A percentile compares a stretch with the other conserved stretches of the same genome.
phyloP scores from a whole-genome alignment of 2,797 vertebrate genomes.

The Remorina albescens region DNA sequence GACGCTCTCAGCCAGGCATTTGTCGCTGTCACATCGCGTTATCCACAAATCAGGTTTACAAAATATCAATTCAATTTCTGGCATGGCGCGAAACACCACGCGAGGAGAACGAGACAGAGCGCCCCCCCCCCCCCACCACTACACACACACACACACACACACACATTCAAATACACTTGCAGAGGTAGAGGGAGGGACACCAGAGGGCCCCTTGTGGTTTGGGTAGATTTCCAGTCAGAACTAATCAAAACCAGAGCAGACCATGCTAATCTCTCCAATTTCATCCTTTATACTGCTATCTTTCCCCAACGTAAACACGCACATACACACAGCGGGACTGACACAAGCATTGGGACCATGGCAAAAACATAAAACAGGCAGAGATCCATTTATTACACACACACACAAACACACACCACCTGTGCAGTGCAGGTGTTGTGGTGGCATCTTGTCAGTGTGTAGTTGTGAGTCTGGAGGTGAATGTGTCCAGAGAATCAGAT shows the following conservation, averaged over 20 bases:
- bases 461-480: neutral
- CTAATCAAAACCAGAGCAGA: constrained; percentile 95
- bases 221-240: constrained; percentile 96
- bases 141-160: constrained; percentile 26
- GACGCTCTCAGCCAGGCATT: constrained; percentile 96
- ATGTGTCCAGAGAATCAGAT: neutral
- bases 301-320: constrained; percentile 86
- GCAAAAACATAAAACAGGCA: constrained; percentile 36
- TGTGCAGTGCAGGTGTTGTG: too few species aligned
- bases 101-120: constrained; percentile 10
- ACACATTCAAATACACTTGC: too few species aligned
- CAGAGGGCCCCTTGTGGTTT: constrained; percentile 95
- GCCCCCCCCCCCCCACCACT: constrained; percentile 13
- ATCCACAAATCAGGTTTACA: constrained; percentile 99
- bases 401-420: neutral
- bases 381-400: neutral
- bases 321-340: constrained; percentile 54
- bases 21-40: constrained; percentile 99
- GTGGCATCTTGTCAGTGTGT: too few species aligned
- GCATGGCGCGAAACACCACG: constrained; percentile 83
- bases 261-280: constrained; percentile 97
- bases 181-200: constrained; percentile 58
- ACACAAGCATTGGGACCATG: constrained; percentile 83
- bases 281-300: constrained; percentile 94
- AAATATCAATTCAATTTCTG: constrained; percentile 99